Conservation (phyloP, 2,797 vertebrate species). For the Poeciliopsis paucimaculata region DNA sequence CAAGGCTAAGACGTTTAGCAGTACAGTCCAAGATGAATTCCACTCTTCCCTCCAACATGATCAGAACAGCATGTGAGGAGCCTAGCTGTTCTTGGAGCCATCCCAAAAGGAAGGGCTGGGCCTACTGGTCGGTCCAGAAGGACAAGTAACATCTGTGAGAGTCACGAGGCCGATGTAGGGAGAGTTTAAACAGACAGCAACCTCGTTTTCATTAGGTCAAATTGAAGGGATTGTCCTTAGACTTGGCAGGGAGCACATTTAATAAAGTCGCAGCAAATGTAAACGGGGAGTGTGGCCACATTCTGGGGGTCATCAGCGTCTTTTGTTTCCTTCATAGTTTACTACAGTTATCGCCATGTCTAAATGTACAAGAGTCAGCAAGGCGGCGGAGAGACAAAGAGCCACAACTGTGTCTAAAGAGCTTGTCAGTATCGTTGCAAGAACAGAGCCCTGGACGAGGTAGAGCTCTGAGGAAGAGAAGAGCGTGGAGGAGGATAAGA, state of each 20-base stretch:
- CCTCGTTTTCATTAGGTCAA: conserved; percentile 42
- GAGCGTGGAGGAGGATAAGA: conserved; percentile 50
- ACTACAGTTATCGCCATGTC: conserved; percentile 24
- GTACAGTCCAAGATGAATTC: conserved; percentile 27
- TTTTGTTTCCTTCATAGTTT: conserved; percentile 44
- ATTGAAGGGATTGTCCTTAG: conserved; percentile 54
- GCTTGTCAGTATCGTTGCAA: conserved; percentile 40
- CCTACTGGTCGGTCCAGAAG: conserved; percentile 64
- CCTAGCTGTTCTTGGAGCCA: conserved; percentile 46
- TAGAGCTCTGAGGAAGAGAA: conserved; percentile 31
- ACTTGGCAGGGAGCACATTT: conserved; percentile 45
- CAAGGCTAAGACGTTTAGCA: conserved; percentile 17
- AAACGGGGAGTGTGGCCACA: conserved; percentile 35
- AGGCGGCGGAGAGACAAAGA: conserved; percentile 19
- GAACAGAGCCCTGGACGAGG: conserved; percentile 32
- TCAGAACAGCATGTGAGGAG: conserved; percentile 36
- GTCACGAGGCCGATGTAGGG: conserved; percentile 26
- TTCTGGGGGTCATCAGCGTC: conserved; percentile 16
- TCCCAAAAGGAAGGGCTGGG: conserved; percentile 62
- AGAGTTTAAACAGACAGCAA: conserved; percentile 41
- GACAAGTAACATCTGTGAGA: conserved; percentile 63
- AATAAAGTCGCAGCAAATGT: conserved; percentile 46
- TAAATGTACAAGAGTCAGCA: conserved; percentile 25
- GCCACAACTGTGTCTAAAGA: conserved; percentile 43
- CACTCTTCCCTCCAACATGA: conserved; percentile 28